phyloP scores from a whole-genome alignment of 2,113 vertebrate species.

The Carlito syrichta region DNA sequence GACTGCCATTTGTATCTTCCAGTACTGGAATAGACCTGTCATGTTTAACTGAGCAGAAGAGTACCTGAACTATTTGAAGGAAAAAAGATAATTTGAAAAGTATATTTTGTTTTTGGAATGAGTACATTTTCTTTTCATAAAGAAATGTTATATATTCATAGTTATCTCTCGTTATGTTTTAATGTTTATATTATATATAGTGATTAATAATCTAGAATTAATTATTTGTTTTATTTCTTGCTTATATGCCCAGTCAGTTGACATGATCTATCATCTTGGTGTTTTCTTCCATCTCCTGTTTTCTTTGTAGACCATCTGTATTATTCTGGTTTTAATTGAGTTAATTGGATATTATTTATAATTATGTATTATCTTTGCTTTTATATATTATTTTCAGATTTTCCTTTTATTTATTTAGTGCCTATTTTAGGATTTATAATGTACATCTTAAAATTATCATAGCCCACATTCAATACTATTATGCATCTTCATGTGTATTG shows the following conservation, averaged over 20 bases:
- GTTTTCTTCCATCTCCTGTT: background rate
- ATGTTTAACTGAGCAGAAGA: background rate
- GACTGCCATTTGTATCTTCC: background rate
- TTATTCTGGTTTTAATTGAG: background rate
- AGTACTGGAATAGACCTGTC: background rate
- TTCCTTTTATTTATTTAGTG: background rate
- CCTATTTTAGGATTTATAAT: background rate
- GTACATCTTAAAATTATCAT: background rate
- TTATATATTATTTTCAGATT: background rate
- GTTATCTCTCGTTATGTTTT: background rate
- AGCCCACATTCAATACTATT: background rate
- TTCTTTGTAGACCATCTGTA: background rate
- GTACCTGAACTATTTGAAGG: background rate
- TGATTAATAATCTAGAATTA: background rate
- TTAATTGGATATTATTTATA: background rate
- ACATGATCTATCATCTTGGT: background rate
- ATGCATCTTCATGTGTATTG: background rate
- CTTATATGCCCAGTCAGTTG: background rate
- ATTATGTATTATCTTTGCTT: background rate
- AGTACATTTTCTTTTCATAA: background rate
- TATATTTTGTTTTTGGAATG: conserved; percentile 6
- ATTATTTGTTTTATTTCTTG: background rate
- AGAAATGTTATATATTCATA: background rate
- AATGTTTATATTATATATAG: background rate
- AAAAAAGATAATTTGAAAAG: background rate